These are phyloP conservation scores for Melipona beecheii DNA, from an alignment of 2,888 invertebrate genomes.

Conservation along the genomic window DNA sequence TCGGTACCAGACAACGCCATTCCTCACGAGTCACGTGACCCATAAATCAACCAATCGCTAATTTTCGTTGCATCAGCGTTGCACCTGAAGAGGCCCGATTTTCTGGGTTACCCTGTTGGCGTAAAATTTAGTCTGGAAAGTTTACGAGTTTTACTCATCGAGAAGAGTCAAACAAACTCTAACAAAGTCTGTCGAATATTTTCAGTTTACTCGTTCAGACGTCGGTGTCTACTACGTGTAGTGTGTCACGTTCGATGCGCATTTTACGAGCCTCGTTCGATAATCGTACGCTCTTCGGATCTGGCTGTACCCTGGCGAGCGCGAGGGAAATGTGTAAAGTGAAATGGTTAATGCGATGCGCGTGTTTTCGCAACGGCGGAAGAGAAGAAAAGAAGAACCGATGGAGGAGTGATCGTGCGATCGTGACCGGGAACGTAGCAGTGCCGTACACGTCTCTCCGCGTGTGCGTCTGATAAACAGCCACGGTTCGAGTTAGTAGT, in stretches of 20 bases:
- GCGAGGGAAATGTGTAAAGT: neutral
- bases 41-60: no score
- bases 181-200: neutral
- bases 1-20: no score
- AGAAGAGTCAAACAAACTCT: no score
- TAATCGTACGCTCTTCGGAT: neutral
- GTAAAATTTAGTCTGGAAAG: no score
- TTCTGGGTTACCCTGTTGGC: no score
- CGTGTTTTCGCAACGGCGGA: neutral
- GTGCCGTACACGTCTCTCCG: neutral
- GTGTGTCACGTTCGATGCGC: neutral
- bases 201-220: no score
- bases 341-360: neutral
- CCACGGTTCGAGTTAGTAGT: neutral
- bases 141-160: neutral
- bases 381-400: neutral
- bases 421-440: conserved; percentile 4
- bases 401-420: neutral
- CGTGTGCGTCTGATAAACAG: neutral
- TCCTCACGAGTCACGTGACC: no score
- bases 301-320: neutral
- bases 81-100: no score
- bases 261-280: neutral
- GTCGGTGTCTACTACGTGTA: no score
- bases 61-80: no score